Conservation (phyloP, 2,888 invertebrate species). For the Sesia bembeciformis region DNA sequence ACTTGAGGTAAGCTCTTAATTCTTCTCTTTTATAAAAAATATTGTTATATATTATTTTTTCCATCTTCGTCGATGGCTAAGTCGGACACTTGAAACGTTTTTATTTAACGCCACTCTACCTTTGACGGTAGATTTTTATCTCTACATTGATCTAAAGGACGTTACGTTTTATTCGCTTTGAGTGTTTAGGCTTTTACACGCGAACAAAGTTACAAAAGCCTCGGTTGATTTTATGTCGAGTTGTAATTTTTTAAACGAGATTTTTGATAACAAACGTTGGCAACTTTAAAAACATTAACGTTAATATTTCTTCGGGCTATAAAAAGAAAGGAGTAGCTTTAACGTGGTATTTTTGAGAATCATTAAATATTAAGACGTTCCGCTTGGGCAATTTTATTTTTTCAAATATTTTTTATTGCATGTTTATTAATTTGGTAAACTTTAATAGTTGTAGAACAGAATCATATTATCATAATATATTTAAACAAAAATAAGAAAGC, state of each 20-base stretch:
- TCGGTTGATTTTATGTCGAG: slow-evolving; percentile 5
- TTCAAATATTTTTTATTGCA: too few species aligned
- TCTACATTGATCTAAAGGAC: slow-evolving; percentile 11
- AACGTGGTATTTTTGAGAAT: too few species aligned
- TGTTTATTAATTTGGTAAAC: too few species aligned
- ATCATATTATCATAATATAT: too few species aligned
- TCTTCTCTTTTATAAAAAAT: slow-evolving; percentile 15
- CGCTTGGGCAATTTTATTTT: too few species aligned
- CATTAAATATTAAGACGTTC: too few species aligned
- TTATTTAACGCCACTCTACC: slow-evolving; percentile 10
- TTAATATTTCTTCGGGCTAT: too few species aligned
- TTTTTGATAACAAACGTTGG: too few species aligned
- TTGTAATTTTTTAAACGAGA: background rate
- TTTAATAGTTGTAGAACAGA: too few species aligned
- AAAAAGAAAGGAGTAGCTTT: too few species aligned
- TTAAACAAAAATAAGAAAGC: too few species aligned
- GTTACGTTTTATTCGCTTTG: slow-evolving; percentile 6
- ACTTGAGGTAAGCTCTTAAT: slow-evolving; percentile 24
- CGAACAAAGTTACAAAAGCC: slow-evolving; percentile 7
- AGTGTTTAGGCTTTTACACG: slow-evolving; percentile 7
- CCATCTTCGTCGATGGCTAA: slow-evolving; percentile 9
- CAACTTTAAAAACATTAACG: too few species aligned
- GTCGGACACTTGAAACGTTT: slow-evolving; percentile 9
- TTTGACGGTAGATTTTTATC: slow-evolving; percentile 18
- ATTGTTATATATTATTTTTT: slow-evolving; percentile 19